Evolutionary conservation across 2,113 vertebrate genomes (phyloP).

Genomic region (Pachycephala philippinensis): DNA sequence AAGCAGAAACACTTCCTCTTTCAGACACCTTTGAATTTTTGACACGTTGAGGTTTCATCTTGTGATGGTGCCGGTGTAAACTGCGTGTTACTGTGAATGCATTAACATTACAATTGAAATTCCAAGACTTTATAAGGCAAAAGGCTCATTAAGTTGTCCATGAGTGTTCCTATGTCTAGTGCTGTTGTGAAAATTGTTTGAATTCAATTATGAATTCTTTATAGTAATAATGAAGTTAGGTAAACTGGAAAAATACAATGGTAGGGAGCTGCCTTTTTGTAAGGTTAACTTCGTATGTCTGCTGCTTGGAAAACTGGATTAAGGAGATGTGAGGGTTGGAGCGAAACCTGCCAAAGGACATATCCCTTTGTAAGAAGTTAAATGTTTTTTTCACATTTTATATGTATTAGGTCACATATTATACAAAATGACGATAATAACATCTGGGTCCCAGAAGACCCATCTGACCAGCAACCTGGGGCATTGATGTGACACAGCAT

Average conservation of each 20-base stretch:
- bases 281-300: not conserved
- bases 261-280: not conserved
- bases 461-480: not conserved
- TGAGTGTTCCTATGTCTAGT: not conserved
- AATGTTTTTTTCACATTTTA: not conserved
- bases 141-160: not conserved
- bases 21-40: slow-evolving; percentile 1
- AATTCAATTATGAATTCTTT: not conserved
- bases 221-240: not conserved
- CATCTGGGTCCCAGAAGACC: not conserved
- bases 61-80: not conserved
- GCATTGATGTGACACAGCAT: not conserved
- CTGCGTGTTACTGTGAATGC: not conserved
- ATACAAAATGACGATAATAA: not conserved
- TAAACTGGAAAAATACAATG: not conserved
- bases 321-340: not conserved
- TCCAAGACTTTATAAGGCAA: not conserved
- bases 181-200: not conserved
- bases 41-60: not conserved
- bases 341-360: not conserved
- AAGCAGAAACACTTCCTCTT: not conserved
- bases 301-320: not conserved
- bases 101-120: not conserved
- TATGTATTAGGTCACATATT: not conserved
- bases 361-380: not conserved